phyloP scores from a whole-genome alignment of 2,113 vertebrate species.

The Cochlearius cochlearius region DNA sequence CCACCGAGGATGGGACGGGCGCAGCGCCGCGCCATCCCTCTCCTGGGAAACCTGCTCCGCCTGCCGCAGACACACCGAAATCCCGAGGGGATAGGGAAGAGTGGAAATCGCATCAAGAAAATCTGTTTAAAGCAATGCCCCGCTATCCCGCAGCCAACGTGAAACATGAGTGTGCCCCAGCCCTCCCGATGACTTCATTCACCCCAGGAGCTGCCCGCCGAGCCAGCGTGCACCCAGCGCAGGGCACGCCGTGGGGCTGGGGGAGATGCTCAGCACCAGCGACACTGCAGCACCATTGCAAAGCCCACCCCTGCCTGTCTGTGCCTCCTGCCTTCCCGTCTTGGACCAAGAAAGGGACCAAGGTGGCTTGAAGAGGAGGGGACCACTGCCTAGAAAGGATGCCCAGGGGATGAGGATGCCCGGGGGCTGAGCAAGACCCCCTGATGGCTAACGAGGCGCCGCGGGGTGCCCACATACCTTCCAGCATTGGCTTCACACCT shows the following conservation, averaged over 20 bases:
- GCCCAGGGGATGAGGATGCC: neutral
- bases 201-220: neutral
- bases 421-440: rapidly evolving
- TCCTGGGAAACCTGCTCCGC: neutral
- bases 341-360: neutral
- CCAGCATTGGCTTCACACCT: neutral
- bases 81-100: neutral
- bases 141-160: neutral
- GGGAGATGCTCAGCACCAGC: neutral
- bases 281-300: neutral
- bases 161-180: neutral
- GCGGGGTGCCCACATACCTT: neutral
- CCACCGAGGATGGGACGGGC: neutral
- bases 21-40: neutral
- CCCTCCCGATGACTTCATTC: neutral
- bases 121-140: neutral
- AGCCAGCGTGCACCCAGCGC: neutral
- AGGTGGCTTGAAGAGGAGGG: neutral
- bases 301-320: neutral
- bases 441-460: neutral
- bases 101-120: neutral
- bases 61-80: neutral
- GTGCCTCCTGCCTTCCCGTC: neutral
- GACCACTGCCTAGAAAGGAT: neutral
- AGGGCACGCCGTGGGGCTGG: neutral